Conservation (phyloP, 2,797 vertebrate genomes). For the Anomalospiza imberbis region DNA sequence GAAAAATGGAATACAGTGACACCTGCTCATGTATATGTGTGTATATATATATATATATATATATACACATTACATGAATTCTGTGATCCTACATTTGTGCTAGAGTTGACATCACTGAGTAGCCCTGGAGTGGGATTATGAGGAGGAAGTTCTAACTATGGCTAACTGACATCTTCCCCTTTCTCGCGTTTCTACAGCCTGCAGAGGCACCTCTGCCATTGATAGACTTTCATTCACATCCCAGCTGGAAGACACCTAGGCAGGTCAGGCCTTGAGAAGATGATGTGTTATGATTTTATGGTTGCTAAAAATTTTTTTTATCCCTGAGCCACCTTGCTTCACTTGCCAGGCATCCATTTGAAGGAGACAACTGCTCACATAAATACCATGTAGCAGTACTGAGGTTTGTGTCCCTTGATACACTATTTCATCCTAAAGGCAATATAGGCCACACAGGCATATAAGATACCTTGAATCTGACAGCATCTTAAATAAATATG, state of each 20-base stretch:
- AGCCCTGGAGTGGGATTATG: not conserved
- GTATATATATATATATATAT: fast-evolving
- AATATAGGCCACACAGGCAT: not conserved
- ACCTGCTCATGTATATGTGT: not conserved
- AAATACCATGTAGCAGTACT: not conserved
- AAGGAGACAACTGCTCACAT: not conserved
- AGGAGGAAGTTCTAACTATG: not conserved
- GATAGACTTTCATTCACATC: not conserved
- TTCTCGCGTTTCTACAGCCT: not conserved
- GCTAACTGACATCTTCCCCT: not conserved
- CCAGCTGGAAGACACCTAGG: not conserved
- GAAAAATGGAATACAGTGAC: not conserved
- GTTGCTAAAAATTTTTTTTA: not conserved
- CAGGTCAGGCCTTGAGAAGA: not conserved
- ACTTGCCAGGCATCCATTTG: not conserved
- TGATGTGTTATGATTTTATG: not conserved
- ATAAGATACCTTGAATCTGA: not conserved
- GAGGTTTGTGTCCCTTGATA: not conserved
- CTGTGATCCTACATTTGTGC: not conserved
- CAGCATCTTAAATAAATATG: not conserved
- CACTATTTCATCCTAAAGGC: not conserved
- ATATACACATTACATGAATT: not conserved
- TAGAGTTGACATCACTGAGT: not conserved
- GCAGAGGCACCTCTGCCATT: not conserved
- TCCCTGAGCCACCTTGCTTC: not conserved